Base-by-base conservation (phyloP, 2,888 invertebrate genomes). In the Prenolepis imparis region DNA sequence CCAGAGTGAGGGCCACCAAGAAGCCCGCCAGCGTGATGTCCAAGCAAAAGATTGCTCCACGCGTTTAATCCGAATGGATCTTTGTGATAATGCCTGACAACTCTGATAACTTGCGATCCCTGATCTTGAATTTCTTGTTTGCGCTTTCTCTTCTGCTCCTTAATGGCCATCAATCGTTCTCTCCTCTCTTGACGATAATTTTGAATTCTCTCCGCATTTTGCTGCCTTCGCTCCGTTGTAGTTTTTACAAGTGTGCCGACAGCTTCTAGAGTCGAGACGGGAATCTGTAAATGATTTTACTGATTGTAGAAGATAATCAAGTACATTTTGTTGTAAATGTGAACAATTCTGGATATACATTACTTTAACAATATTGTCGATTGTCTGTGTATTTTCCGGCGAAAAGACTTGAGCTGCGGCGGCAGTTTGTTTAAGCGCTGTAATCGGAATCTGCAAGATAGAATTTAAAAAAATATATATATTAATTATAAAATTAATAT, bases 231-330 rank as follows among this genome's bases (percentile, higher is more conserved):
- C 0, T 88, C 87, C 0, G 89, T 74, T 4, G 90, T 86, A 9
- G 91, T 88, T 84, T 93, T 94, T 4, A 94, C 91, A 8, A 93
- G 87, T 61, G 87, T 87, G 3, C 92, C 91, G 0, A 93, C 92
- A 2, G 94, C 93, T 55, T 94, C 92, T 28, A 93, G 86, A 15
- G 93, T 94, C 68, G 90, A 85, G n/a, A 93, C 86, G 0, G 94
- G 94, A 48, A 94, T 93, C 94, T 94, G 68, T 18, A 61, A 70
- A 12, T 39, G 36, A 57, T 72, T 72, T 15, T 36, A 0, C 18
- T 18, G 4, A 80, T 80, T 61, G 3, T 72, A 72, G 12, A 72
- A 82, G 11, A 41, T 63, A 32, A 72, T 39, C 11, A 57, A 39
- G 5, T 32, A 44, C 8, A 57, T 2, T 44, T 48, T 61, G n/a